These are phyloP conservation scores for Hephaestus fuliginosus DNA, from an alignment of 2,797 vertebrate genomes.

Conservation along the genomic window DNA sequence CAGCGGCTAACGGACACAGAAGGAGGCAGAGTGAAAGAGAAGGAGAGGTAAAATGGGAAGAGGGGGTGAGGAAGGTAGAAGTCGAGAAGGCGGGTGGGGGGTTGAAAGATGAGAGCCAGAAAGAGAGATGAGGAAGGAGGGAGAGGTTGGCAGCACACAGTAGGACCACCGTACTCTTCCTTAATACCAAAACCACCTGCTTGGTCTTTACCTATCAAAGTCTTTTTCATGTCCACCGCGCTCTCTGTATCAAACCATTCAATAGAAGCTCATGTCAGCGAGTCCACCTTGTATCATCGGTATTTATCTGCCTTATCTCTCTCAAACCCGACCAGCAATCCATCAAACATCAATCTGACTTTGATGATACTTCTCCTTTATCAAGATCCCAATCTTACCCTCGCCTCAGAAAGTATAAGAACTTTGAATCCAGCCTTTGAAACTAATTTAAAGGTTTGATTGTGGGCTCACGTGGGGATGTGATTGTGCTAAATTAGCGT, in stretches of 20 bases:
- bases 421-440: background rate
- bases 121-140: constrained; percentile 11
- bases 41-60: constrained; percentile 21
- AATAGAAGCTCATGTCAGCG: constrained; percentile 5
- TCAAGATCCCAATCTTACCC: constrained; percentile 20
- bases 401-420: background rate
- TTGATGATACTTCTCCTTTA: constrained; percentile 34
- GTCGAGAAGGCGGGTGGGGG: constrained; percentile 21
- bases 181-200: constrained; percentile 49
- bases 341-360: constrained; percentile 47
- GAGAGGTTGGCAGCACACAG: constrained; percentile 45
- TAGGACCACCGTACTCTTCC: constrained; percentile 24
- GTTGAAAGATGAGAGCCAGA: constrained; percentile 51
- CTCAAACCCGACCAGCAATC: constrained; percentile 26
- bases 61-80: constrained; percentile 6
- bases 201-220: constrained; percentile 28
- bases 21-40: constrained; percentile 30
- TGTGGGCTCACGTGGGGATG: too few species aligned
- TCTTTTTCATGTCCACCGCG: constrained; percentile 13
- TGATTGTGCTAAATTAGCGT: background rate
- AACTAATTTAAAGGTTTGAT: background rate
- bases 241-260: constrained; percentile 28
- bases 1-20: constrained; percentile 41
- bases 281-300: constrained; percentile 29
- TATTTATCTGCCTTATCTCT: constrained; percentile 34